A percentile compares a stretch with the other conserved stretches of the same genome.
These are phyloP conservation scores for Hetaerina titia DNA, from an alignment of 2,888 invertebrate species.

Conservation along the genomic window DNA sequence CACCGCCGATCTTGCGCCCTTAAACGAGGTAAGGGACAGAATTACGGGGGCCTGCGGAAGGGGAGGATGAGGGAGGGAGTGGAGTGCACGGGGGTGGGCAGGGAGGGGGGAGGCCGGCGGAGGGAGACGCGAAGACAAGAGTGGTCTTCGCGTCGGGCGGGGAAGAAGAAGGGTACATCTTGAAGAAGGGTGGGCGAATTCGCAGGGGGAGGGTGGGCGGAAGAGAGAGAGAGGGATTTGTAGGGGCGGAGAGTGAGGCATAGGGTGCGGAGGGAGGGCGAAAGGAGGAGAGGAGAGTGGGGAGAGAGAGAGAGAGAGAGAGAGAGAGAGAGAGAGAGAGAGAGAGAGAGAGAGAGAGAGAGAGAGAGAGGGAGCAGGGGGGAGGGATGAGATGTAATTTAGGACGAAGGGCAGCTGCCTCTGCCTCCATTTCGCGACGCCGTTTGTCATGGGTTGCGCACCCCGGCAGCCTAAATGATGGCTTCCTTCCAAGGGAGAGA, in stretches of 20 bases:
- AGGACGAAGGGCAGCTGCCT: constrained; percentile 66
- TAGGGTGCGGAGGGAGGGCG: no score
- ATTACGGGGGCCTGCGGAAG: not conserved
- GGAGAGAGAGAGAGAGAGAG: not conserved
- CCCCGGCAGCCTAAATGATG: constrained; percentile 59
- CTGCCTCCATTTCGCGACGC: constrained; percentile 62
- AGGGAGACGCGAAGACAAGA: not conserved
- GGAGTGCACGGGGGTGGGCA: not conserved
- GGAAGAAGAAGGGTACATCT: not conserved
- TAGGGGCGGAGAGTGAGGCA: not conserved
- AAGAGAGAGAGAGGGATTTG: not conserved
- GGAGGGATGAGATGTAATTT: constrained; percentile 56
- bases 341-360: not conserved
- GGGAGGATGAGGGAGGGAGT: not conserved
- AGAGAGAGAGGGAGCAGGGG: not conserved
- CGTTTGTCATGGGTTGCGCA: constrained; percentile 54
- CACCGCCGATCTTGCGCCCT: not conserved
- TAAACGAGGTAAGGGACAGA: constrained; percentile 1
- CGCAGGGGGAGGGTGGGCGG: no score
- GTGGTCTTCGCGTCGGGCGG: not conserved
- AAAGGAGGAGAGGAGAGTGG: no score
- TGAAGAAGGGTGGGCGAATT: not conserved
- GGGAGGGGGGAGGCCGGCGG: not conserved
- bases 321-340: not conserved
- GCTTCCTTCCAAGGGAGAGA: constrained; percentile 58